Base-by-base conservation (phyloP, 2,888 invertebrate species). In the Netelia inedita region DNA sequence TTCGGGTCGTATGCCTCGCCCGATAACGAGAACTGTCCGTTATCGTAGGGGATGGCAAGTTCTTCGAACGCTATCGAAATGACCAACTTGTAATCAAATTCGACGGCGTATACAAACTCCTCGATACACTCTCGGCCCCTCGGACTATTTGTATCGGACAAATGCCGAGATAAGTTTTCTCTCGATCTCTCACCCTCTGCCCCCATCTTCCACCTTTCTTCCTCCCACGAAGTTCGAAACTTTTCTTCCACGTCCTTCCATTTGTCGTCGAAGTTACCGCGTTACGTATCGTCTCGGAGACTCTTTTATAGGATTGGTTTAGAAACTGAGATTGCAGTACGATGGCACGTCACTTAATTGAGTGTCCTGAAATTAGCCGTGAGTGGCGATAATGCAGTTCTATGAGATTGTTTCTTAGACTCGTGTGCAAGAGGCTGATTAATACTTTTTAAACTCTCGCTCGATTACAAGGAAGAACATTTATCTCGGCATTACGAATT, bases 51-150 rank as follows among this genome's bases (percentile, higher is more conserved):
- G 16, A 68, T 69, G 35, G 10, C 21, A 41, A 46, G 19, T 16
- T 57, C 16, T 57, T 19, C 57, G 16, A 14, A 21, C 50, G 57
- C 83, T 72, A 72, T 61, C 53, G 76, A 65, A 79, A 80, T 80
- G 65, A 53, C 75, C 53, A 83, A 83, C 79, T 83, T 80, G 46
- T 75, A 80, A 83, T 83, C 80, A 76, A 80, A 76, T 80, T 75
- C 55, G 61, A 75, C 66, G 46, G 59, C 35, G 74, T 69, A 41
- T 43, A 75, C 46, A 61, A 46, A 41, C 46, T 73, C 10, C 16
- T 46, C 57, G 1, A 35, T 55, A 16, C 35, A 8, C 68, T 61
- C 55, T 46, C 1, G 35, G 28, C 66, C 19, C 65, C 43, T 16
- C 55, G 11, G 35, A 21, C 63, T 79, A 83, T 80, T 83, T 76